These are phyloP conservation scores for Muntiacus reevesi DNA, from an alignment of 2,113 vertebrate genomes.

Conservation along the genomic window DNA sequence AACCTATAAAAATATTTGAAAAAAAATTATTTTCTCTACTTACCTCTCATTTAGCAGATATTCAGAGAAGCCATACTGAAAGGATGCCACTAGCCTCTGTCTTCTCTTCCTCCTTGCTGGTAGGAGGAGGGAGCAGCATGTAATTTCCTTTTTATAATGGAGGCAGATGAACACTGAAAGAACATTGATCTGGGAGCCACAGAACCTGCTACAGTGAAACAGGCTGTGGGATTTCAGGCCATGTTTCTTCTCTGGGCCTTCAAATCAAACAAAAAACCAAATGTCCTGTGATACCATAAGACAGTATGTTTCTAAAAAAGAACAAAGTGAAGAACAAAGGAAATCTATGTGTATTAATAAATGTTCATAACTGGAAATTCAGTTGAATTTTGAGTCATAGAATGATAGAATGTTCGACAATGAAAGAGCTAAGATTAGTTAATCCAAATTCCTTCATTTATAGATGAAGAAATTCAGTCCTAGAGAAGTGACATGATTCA, in stretches of 20 bases:
- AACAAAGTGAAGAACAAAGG: not conserved
- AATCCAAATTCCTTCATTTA: not conserved
- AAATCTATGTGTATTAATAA: not conserved
- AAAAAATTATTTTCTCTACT: not conserved
- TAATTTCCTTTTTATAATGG: not conserved
- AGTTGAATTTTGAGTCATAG: not conserved
- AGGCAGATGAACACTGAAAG: not conserved
- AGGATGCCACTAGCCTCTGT: not conserved
- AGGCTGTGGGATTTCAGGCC: not conserved
- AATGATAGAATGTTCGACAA: not conserved
- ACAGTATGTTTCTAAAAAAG: not conserved
- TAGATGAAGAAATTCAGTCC: too few species aligned
- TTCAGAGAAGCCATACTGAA: not conserved
- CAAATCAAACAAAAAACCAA: not conserved
- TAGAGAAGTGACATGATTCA: too few species aligned
- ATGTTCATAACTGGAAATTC: not conserved
- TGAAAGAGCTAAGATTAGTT: not conserved
- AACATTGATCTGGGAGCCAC: not conserved
- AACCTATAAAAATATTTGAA: conserved; percentile 75
- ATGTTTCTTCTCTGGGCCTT: not conserved
- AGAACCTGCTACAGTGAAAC: not conserved
- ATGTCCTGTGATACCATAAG: not conserved
- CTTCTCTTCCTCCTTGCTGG: not conserved
- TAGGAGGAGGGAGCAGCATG: not conserved
- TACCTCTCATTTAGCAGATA: not conserved